A percentile compares a stretch with the other conserved stretches of the same genome.
These are phyloP conservation scores for Platycheirus rosarum DNA, from an alignment of 2,888 invertebrate species.

Conservation along the genomic window DNA sequence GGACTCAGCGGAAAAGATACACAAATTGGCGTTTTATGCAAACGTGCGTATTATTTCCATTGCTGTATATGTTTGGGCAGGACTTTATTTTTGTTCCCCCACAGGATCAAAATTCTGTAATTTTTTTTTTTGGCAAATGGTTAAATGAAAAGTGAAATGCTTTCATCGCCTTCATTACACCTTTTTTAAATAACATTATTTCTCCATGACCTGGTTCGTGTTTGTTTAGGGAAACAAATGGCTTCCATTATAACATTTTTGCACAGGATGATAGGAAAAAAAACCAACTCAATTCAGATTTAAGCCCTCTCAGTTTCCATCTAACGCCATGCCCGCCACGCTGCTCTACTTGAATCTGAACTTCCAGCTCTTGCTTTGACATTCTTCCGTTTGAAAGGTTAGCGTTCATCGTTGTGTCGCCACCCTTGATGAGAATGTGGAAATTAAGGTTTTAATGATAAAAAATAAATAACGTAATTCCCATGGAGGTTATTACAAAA, in stretches of 20 bases:
- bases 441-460: constrained; percentile 81
- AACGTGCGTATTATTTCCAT: constrained; percentile 20
- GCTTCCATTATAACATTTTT: constrained; percentile 31
- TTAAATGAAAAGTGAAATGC: constrained; percentile 57
- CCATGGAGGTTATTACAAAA: constrained; percentile 56
- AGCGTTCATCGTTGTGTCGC: constrained; percentile 15
- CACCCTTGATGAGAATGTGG: constrained; percentile 62
- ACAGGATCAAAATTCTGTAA: constrained; percentile 10
- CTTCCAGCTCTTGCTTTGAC: constrained; percentile 18
- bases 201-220: constrained; percentile 43
- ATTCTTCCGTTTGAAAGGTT: constrained; percentile 22
- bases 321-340: neutral
- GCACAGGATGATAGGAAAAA: constrained; percentile 1
- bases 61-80: neutral
- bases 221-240: constrained; percentile 38
- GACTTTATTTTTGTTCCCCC: neutral
- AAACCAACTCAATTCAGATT: constrained; percentile 55
- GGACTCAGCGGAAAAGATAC: constrained; percentile 11
- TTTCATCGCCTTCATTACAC: constrained; percentile 55
- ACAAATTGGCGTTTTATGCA: constrained; percentile 26
- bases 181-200: constrained; percentile 61
- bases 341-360: neutral
- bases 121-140: constrained; percentile 41
- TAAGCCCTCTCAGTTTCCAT: constrained; percentile 25
- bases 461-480: constrained; percentile 70